Evolutionary conservation across 2,113 vertebrate species (phyloP).

Genomic region (Mixornis gularis): DNA sequence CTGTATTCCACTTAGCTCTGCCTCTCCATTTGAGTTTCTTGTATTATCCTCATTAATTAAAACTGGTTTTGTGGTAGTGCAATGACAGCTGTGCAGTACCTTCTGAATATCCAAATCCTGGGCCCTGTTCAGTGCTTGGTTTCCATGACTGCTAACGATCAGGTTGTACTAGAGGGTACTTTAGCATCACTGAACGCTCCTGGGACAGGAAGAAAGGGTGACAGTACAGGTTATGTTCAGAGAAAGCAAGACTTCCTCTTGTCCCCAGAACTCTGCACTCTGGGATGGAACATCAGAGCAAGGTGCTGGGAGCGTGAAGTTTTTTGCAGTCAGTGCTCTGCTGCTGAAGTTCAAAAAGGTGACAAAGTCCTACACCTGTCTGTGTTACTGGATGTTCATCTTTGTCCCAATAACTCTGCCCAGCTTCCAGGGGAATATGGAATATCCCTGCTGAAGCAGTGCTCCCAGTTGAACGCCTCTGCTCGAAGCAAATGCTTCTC

Average conservation of each 20-base stretch:
- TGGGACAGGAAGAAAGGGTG: neutral
- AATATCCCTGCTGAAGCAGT: neutral
- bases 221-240: neutral
- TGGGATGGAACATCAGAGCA: neutral
- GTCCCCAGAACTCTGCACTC: neutral
- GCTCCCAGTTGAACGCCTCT: fast-evolving
- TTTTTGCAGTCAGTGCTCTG: neutral
- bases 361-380: neutral
- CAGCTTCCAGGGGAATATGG: neutral
- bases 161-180: neutral
- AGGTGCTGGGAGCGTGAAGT: neutral
- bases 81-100: neutral
- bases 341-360: neutral
- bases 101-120: neutral
- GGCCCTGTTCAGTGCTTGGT: neutral
- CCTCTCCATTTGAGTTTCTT: neutral
- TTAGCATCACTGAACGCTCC: neutral
- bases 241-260: neutral
- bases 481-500: neutral
- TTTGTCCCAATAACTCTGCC: neutral
- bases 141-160: neutral
- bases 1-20: neutral
- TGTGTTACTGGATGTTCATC: neutral
- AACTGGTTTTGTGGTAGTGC: neutral
- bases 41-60: neutral